Evolutionary conservation across 2,888 invertebrate species (phyloP).

Genomic region (Erebia ligea): DNA sequence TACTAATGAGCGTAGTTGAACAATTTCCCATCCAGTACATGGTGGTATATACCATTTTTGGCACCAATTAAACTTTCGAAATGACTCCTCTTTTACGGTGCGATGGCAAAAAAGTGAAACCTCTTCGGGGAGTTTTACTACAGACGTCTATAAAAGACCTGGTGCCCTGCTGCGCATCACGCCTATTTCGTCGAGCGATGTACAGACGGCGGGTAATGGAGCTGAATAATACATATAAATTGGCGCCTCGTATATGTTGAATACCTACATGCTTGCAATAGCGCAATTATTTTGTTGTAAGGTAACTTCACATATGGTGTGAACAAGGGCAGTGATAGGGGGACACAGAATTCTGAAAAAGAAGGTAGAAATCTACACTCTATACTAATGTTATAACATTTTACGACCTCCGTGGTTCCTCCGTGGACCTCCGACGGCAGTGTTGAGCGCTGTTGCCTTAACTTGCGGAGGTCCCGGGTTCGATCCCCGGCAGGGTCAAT

Average conservation of each 20-base stretch:
- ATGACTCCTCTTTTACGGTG: constrained; percentile 53
- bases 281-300: constrained; percentile 1
- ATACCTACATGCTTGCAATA: constrained; percentile 10
- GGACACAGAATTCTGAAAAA: no score
- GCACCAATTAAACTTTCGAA: constrained; percentile 55
- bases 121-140: constrained; percentile 33
- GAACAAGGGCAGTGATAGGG: no score
- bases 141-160: constrained; percentile 28
- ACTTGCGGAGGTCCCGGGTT: no score
- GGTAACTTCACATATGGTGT: constrained; percentile 20
- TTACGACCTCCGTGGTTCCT: no score
- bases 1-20: constrained; percentile 36
- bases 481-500: no score
- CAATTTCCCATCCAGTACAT: constrained; percentile 31
- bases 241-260: constrained; percentile 26
- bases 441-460: no score
- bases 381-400: no score
- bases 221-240: constrained; percentile 34
- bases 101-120: constrained; percentile 29
- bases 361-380: no score
- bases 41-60: constrained; percentile 42
- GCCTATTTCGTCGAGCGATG: constrained; percentile 36
- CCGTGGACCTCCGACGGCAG: no score
- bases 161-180: constrained; percentile 39
- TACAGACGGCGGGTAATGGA: constrained; percentile 27